These are phyloP conservation scores for Lysandra coridon DNA, from an alignment of 2,888 invertebrate species.

Conservation along the genomic window DNA sequence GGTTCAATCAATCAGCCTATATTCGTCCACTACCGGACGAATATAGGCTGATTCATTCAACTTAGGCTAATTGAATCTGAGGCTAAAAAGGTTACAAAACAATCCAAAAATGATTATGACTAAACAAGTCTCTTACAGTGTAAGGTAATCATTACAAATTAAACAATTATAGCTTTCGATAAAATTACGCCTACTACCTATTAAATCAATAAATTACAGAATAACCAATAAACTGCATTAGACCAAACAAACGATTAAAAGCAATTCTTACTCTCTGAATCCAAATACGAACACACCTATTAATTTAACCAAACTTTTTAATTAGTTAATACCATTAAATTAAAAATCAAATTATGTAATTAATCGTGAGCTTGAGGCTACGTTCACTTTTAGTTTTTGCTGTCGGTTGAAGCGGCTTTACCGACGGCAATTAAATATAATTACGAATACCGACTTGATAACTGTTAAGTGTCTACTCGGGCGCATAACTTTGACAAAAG, in stretches of 20 bases:
- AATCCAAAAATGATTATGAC: too few species aligned
- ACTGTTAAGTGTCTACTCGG: neutral
- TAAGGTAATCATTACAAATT: too few species aligned
- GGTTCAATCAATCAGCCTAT: too few species aligned
- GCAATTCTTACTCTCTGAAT: neutral
- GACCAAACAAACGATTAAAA: neutral
- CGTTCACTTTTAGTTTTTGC: slow-evolving; percentile 32
- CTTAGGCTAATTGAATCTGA: too few species aligned
- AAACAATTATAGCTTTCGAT: neutral
- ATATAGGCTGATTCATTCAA: too few species aligned
- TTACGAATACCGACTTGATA: slow-evolving; percentile 1
- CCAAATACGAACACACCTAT: neutral
- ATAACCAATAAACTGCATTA: neutral
- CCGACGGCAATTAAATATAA: slow-evolving; percentile 32
- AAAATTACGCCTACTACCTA: neutral
- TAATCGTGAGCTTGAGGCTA: slow-evolving; percentile 11
- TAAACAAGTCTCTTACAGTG: too few species aligned
- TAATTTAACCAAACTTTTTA: neutral
- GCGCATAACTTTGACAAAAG: neutral
- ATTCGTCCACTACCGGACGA: too few species aligned
- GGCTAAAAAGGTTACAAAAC: too few species aligned
- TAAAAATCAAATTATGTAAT: neutral
- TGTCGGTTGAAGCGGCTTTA: slow-evolving; percentile 30
- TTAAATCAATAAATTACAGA: neutral
- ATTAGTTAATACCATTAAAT: neutral